Conservation (phyloP, 2,888 invertebrate genomes). For the Phrixothrix hirtus region DNA sequence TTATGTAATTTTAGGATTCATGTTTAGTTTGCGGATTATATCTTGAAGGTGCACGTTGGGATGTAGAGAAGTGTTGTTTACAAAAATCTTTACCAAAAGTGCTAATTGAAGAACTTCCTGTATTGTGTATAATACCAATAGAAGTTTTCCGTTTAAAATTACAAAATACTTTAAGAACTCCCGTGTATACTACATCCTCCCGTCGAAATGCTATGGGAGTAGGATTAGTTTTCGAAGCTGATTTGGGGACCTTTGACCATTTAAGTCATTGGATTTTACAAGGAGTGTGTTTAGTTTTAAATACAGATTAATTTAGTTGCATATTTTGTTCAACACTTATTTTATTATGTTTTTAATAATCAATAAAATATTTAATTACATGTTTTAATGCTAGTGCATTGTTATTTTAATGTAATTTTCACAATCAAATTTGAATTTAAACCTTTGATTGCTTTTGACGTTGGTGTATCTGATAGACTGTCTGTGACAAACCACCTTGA, state of each 20-base stretch:
- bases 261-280: constrained; percentile 88
- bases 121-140: constrained; percentile 83
- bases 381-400: too few species aligned
- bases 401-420: too few species aligned
- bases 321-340: too few species aligned
- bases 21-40: constrained; percentile 80
- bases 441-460: too few species aligned
- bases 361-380: too few species aligned
- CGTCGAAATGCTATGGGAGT: constrained; percentile 90
- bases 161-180: constrained; percentile 84
- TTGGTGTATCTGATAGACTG: too few species aligned
- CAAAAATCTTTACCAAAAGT: constrained; percentile 79
- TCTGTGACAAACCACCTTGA: too few species aligned
- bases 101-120: constrained; percentile 81
- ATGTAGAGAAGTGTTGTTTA: constrained; percentile 69
- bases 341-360: too few species aligned
- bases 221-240: constrained; percentile 88
- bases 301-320: constrained; percentile 72
- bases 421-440: too few species aligned
- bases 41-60: constrained; percentile 89
- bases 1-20: constrained; percentile 67
- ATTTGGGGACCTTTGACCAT: constrained; percentile 81
- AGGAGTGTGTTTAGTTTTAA: constrained; percentile 85
- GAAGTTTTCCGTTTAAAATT: constrained; percentile 82
- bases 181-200: constrained; percentile 87